These are phyloP conservation scores for Pipra filicauda DNA, from an alignment of 2,113 vertebrate genomes.

Conservation along the genomic window DNA sequence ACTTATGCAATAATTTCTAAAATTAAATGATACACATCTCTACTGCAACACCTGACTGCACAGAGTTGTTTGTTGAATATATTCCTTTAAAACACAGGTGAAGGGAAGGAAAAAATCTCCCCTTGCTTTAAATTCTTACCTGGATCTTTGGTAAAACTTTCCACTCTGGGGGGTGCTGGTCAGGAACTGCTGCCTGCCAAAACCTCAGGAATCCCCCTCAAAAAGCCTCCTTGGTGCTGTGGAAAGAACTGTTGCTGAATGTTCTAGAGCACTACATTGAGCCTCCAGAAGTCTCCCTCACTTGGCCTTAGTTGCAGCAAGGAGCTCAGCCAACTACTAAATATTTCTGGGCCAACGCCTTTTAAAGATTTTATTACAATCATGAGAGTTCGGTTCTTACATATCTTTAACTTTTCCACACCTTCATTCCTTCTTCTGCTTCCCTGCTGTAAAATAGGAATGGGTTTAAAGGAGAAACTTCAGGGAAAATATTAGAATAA, in stretches of 20 bases:
- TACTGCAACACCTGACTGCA: neutral
- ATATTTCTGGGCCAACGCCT: neutral
- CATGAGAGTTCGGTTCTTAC: neutral
- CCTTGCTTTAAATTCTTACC: neutral
- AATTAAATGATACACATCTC: neutral
- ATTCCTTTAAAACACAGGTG: neutral
- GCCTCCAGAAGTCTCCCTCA: neutral
- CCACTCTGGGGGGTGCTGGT: neutral
- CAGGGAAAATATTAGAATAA: neutral
- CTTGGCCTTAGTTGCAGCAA: neutral
- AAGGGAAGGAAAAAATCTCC: neutral
- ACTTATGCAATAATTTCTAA: neutral
- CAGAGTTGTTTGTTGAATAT: neutral
- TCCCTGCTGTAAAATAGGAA: neutral
- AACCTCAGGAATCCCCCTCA: neutral
- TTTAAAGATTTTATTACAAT: neutral
- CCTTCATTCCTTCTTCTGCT: neutral
- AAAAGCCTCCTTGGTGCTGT: neutral
- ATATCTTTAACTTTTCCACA: rapidly evolving
- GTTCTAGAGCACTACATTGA: neutral
- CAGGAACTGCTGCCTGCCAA: neutral
- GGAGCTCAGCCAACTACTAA: neutral
- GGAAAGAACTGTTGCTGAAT: neutral
- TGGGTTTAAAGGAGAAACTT: neutral
- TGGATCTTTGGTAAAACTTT: neutral